Percentiles rank a stretch among this genome's conserved stretches.
These are phyloP conservation scores for Tetraodon nigroviridis DNA, from an alignment of 2,113 vertebrate species.

Conservation along the genomic window DNA sequence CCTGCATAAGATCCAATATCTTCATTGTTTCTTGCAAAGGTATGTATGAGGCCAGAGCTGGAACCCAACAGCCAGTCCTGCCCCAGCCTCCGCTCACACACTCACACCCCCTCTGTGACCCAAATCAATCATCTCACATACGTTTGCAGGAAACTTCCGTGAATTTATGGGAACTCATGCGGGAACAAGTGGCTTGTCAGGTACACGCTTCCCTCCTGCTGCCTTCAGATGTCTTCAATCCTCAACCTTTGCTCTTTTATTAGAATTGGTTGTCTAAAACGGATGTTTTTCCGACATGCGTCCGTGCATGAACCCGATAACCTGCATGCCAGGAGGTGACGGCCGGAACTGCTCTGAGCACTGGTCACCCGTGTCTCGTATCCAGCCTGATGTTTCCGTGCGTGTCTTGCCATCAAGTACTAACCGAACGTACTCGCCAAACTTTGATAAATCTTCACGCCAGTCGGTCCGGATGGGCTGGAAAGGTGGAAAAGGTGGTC, in stretches of 20 bases:
- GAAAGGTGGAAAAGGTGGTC: conserved; percentile 2
- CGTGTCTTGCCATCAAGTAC: conserved; percentile 26
- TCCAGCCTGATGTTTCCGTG: background rate
- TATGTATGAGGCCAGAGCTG: conserved; percentile 20
- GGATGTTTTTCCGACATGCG: conserved; percentile 13
- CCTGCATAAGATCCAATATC: conserved; percentile 69
- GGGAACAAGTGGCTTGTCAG: conserved; percentile 76
- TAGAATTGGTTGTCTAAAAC: conserved; percentile 44
- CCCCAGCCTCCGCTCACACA: conserved; percentile 27
- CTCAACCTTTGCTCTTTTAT: conserved; percentile 22
- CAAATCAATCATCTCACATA: conserved; percentile 73
- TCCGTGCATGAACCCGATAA: conserved; percentile 45
- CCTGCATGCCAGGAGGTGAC: conserved; percentile 34
- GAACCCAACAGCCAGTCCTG: background rate
- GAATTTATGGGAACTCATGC: conserved; percentile 79
- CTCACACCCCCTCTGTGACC: conserved; percentile 43
- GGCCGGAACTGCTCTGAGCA: conserved; percentile 1
- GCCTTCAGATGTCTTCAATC: conserved; percentile 23
- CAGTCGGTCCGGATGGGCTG: background rate
- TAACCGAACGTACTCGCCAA: conserved; percentile 37
- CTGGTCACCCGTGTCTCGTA: conserved; percentile 14
- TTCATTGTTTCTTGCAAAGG: conserved; percentile 72
- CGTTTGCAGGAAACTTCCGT: conserved; percentile 80
- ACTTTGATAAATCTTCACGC: conserved; percentile 1
- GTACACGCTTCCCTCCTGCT: conserved; percentile 68